phyloP scores from a whole-genome alignment of 2,888 invertebrate species.

The Drosophila tanythrix region DNA sequence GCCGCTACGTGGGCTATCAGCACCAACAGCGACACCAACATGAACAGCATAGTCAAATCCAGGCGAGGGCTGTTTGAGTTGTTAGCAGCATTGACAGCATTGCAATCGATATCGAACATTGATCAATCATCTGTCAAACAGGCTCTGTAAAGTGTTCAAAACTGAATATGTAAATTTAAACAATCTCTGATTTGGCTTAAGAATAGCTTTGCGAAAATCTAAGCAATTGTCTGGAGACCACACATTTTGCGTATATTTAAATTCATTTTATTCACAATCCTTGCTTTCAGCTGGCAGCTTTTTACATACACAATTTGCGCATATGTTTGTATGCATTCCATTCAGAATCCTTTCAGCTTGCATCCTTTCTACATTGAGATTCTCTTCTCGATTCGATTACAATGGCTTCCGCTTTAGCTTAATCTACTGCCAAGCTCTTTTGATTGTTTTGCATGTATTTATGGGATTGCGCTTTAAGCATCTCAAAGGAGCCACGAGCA shows the following conservation, averaged over 20 bases:
- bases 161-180: background rate
- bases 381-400: background rate
- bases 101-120: background rate
- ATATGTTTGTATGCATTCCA: background rate
- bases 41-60: slow-evolving; percentile 2
- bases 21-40: slow-evolving; percentile 8
- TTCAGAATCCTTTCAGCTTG: background rate
- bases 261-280: background rate
- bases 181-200: background rate
- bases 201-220: background rate
- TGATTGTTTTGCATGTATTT: slow-evolving; percentile 19
- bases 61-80: slow-evolving; percentile 23
- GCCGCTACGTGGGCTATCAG: slow-evolving; percentile 52
- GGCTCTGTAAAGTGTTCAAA: background rate
- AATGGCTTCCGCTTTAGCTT: slow-evolving; percentile 3
- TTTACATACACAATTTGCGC: background rate
- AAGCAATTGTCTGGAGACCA: background rate
- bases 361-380: background rate
- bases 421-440: slow-evolving; percentile 8
- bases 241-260: background rate
- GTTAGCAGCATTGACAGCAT: background rate
- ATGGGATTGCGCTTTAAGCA: background rate
- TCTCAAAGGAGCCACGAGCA: background rate
- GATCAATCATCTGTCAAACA: background rate
- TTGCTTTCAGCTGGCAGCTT: background rate